Evolutionary conservation across 2,797 vertebrate genomes (phyloP).

Genomic region (Enteromius anoplus): DNA sequence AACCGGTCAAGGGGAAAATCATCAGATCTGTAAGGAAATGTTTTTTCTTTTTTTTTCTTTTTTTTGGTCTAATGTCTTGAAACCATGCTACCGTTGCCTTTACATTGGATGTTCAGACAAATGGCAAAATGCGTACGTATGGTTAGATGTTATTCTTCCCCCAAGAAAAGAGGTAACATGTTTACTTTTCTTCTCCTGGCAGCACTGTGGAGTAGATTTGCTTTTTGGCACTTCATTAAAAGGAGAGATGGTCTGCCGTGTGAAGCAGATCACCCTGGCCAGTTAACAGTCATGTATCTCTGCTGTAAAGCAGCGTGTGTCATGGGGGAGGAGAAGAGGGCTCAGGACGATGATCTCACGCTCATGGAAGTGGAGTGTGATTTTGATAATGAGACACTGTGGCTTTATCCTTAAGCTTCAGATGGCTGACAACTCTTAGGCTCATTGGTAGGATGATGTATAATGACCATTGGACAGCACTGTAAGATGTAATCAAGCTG

Average conservation of each 20-base stretch:
- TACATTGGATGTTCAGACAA: conserved; percentile 65
- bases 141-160: conserved; percentile 78
- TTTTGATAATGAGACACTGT: conserved; percentile 70
- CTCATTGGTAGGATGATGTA: conserved; percentile 69
- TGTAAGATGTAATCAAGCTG: conserved; percentile 57
- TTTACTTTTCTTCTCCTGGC: conserved; percentile 76
- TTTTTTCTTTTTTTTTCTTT: conserved; percentile 46
- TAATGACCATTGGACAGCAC: conserved; percentile 74
- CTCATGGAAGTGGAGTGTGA: conserved; percentile 67
- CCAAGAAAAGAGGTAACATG: conserved; percentile 81
- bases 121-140: conserved; percentile 70
- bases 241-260: conserved; percentile 74
- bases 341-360: conserved; percentile 70
- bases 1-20: conserved; percentile 69
- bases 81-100: conserved; percentile 66
- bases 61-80: conserved; percentile 73
- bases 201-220: conserved; percentile 79
- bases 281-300: conserved; percentile 85
- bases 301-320: conserved; percentile 74
- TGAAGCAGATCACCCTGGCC: conserved; percentile 75
- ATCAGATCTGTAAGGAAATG: conserved; percentile 67
- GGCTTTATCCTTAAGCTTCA: conserved; percentile 64
- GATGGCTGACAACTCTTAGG: conserved; percentile 61
- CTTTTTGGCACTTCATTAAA: conserved; percentile 88
- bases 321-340: conserved; percentile 67